phyloP scores from a whole-genome alignment of 2,888 invertebrate species.

The Xestia xanthographa region DNA sequence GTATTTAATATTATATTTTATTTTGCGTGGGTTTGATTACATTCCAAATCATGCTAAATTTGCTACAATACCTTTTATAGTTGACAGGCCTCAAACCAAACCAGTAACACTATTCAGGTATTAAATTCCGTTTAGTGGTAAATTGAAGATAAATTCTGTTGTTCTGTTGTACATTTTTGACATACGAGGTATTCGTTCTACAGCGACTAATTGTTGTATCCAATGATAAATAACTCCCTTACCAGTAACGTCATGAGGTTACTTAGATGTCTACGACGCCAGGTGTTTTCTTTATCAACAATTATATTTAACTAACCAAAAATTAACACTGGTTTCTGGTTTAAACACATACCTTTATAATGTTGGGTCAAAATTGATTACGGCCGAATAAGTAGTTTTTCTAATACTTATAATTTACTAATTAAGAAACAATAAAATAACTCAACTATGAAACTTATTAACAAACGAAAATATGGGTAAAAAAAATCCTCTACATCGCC shows the following conservation, averaged over 20 bases:
- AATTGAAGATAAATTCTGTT: not conserved
- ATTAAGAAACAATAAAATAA: not conserved
- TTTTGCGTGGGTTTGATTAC: slow-evolving; percentile 3
- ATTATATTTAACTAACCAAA: not conserved
- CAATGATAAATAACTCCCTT: not conserved
- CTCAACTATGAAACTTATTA: not conserved
- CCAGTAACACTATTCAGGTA: not conserved
- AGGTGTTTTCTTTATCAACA: not conserved
- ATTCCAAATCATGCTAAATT: not conserved
- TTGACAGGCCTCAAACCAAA: not conserved
- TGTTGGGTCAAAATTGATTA: not conserved
- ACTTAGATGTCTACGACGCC: not conserved
- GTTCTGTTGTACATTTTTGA: too few relatives aligned
- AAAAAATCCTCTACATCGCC: not conserved
- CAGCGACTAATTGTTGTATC: not conserved
- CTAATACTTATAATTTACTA: not conserved
- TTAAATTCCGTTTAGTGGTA: not conserved
- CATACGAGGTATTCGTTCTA: too few relatives aligned
- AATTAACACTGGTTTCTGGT: slow-evolving; percentile 1
- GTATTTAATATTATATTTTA: slow-evolving; percentile 10
- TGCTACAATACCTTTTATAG: not conserved
- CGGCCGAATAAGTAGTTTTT: not conserved
- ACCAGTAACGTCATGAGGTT: not conserved
- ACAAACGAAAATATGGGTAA: not conserved
- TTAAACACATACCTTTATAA: not conserved